Percentiles rank a stretch among this genome's conserved stretches.
Conservation (phyloP, 1,140 invertebrate genomes). For the Popillia japonica region DNA sequence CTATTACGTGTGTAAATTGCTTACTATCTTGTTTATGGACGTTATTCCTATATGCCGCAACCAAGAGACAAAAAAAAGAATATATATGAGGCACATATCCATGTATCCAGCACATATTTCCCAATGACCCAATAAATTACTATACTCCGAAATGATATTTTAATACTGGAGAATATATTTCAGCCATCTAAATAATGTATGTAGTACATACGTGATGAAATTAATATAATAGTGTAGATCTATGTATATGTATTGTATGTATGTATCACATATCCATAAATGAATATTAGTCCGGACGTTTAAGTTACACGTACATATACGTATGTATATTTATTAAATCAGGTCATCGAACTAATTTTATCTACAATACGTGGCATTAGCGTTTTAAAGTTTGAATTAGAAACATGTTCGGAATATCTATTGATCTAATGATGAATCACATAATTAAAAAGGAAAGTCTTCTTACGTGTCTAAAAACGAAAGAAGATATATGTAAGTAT, state of each 20-base stretch:
- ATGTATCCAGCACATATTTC: neutral
- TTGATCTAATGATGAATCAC: slow-evolving; percentile 29
- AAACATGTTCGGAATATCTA: slow-evolving; percentile 9
- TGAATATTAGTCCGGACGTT: neutral
- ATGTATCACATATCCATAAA: neutral
- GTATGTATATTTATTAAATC: neutral
- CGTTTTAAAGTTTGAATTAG: neutral
- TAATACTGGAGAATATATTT: slow-evolving; percentile 17
- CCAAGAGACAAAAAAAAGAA: neutral
- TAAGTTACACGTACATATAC: neutral
- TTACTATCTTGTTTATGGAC: slow-evolving; percentile 25
- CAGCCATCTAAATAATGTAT: neutral
- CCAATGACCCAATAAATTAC: slow-evolving; percentile 15
- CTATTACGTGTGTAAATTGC: slow-evolving; percentile 20
- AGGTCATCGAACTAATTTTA: slow-evolving; percentile 27
- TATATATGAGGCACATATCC: neutral
- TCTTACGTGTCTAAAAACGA: neutral
- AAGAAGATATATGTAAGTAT: neutral
- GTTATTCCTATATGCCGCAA: slow-evolving; percentile 16
- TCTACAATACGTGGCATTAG: neutral
- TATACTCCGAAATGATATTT: slow-evolving; percentile 7
- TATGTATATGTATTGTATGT: neutral
- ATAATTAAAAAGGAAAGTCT: neutral
- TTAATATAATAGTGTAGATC: neutral
- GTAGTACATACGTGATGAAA: neutral